Base-by-base conservation (phyloP, 2,797 vertebrate genomes). In the Huso huso region DNA sequence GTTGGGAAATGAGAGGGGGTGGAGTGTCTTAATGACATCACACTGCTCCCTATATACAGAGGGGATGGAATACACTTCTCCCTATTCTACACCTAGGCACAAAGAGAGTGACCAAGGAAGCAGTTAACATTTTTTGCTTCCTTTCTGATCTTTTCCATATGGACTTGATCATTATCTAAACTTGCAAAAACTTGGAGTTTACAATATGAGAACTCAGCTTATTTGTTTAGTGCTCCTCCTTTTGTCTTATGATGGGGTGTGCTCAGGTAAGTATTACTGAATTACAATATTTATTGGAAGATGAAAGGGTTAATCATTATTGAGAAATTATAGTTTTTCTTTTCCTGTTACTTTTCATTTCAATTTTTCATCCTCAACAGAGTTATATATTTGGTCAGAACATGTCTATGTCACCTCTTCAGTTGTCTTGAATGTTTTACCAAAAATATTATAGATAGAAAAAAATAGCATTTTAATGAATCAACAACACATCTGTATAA, bases 201-300 rank as follows among this genome's bases (percentile, higher is more conserved):
- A 48, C 70, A 87, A 73, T 77, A 92, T 93, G 91, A 93, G 85
- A 85, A 79, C 84, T 64, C 95, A 92, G 78, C 51, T 95, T 76
- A 84, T 83, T 11, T 95, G 91, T 72, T n/a, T 92, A 79, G 71
- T 94, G 51, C 84, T 99, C 66, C 85, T 98, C 75, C 91, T 92
- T 71, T 77, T 93, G 81, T 84, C 89, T 65, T 92, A 88, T 66
- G 87, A 85, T 72, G 87, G 88, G 75, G 75, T 95, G 8, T 92
- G 91, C 74, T 88, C 93, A 92, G 95, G 96, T 99, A 86, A 87
- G 90, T 10, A 10, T 48, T 65, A 10, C 18, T 37, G 23, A 37
- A 37, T 4, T 58, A n/a, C 9, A 1, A 12, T 58, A 58, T n/a
- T 58, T 58, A n/a, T 13, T 58, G 55, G 10, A 58, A n/a, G 6